phyloP scores from a whole-genome alignment of 2,888 invertebrate species.

The Lepas anatifera region DNA sequence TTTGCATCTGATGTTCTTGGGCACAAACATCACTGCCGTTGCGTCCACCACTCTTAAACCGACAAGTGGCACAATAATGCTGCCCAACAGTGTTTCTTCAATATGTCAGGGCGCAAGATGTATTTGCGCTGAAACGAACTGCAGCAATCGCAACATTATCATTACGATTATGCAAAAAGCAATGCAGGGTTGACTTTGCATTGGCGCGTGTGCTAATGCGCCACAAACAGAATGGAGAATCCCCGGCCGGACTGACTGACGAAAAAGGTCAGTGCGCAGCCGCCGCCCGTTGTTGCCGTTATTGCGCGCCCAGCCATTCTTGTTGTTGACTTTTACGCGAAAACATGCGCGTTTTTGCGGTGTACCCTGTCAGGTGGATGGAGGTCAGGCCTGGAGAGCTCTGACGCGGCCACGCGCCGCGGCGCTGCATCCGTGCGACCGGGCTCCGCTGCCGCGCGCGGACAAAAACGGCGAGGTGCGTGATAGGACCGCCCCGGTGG shows the following conservation, averaged over 20 bases:
- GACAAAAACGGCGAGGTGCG: background rate
- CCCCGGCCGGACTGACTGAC: background rate
- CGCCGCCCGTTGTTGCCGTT: too few relatives aligned
- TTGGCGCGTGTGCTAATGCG: background rate
- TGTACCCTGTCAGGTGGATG: background rate
- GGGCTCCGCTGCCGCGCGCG: too few relatives aligned
- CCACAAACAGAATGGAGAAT: conserved; percentile 1
- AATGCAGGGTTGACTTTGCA: background rate
- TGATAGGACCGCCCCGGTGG: background rate
- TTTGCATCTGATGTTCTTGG: too few relatives aligned
- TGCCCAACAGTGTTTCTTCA: background rate
- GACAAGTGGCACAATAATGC: too few relatives aligned
- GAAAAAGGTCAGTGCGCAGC: background rate
- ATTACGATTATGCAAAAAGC: background rate
- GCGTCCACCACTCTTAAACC: too few relatives aligned
- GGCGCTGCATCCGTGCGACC: too few relatives aligned
- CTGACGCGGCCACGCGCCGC: too few relatives aligned
- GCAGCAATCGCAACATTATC: background rate
- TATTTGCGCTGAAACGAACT: background rate
- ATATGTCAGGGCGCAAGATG: background rate
- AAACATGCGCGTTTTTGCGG: conserved; percentile 3
- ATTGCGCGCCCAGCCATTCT: background rate
- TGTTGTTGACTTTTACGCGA: conserved; percentile 10
- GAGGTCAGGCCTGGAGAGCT: background rate
- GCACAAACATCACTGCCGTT: too few relatives aligned